Percentiles rank a stretch among this genome's conserved stretches.
Evolutionary conservation across 2,113 vertebrate genomes (phyloP).

Genomic region (Myotis brandtii): DNA sequence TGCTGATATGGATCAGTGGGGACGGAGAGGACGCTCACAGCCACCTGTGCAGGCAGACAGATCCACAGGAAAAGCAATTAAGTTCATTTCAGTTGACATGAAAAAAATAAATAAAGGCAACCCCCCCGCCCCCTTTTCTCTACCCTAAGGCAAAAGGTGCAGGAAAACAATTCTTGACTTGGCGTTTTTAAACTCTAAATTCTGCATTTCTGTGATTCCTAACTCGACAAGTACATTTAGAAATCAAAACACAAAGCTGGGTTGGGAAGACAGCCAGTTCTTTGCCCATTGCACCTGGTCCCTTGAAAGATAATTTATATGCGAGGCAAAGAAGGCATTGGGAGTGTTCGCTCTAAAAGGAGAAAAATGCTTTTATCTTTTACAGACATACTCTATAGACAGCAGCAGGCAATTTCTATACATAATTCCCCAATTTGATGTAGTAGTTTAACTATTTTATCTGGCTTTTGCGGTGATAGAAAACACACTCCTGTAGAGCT

Average conservation of each 20-base stretch:
- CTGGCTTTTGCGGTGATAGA: slow-evolving; percentile 61
- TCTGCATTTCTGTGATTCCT: slow-evolving; percentile 73
- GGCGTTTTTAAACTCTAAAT: slow-evolving; percentile 72
- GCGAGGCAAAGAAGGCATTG: slow-evolving; percentile 47
- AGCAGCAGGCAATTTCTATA: slow-evolving; percentile 66
- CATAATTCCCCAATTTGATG: slow-evolving; percentile 68
- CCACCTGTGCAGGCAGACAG: slow-evolving; percentile 50
- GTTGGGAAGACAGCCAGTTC: slow-evolving; percentile 68
- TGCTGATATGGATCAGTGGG: background rate
- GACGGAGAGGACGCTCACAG: background rate
- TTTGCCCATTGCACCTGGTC: slow-evolving; percentile 67
- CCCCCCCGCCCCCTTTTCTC: background rate
- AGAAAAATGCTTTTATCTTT: slow-evolving; percentile 78
- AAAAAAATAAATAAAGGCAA: background rate
- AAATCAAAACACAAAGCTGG: slow-evolving; percentile 67
- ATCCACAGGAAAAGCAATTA: slow-evolving; percentile 54
- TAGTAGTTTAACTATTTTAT: slow-evolving; percentile 78
- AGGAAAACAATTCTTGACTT: slow-evolving; percentile 54
- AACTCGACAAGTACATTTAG: slow-evolving; percentile 67
- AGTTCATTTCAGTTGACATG: slow-evolving; percentile 39
- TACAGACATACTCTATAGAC: slow-evolving; percentile 63
- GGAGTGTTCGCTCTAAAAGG: slow-evolving; percentile 64
- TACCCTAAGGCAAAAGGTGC: slow-evolving; percentile 62
- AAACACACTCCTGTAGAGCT: slow-evolving; percentile 42
- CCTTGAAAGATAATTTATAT: slow-evolving; percentile 76